Evolutionary conservation across 2,888 invertebrate species (phyloP), one percentile per base, ranked within the genome.

Genomic region (Latrodectus hesperus): DNA sequence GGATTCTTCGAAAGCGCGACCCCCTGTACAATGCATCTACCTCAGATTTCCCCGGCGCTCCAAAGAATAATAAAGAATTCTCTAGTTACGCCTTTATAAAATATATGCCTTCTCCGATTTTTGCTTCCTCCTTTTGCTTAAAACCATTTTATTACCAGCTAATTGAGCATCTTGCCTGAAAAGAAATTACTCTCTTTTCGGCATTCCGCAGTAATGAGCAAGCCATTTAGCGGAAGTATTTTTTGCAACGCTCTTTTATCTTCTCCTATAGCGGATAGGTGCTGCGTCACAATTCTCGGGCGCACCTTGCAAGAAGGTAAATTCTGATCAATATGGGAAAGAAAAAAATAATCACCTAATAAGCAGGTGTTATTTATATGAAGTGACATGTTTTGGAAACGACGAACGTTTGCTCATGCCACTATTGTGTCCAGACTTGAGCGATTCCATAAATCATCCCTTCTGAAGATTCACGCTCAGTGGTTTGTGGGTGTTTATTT

Each of bases 281-380:
- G 38, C 76, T 65, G 67, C n/a, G 11, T 10, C 38, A 55, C 64
- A 67, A 51, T 52, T 52, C 22, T 70, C 55, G 8, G 26, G 53
- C 49, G 72, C 84, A 78, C 84, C 84, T 78, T 73, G 72, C 17
- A 22, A 52, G 52, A 52, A 72, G 71, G 72, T 84, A 77, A 84
- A 65, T 49, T 64, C 9, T 65, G 55, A 77, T 77, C 84, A 73
- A 84, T 84, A 77, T 16, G 60, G 14, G 38, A 38, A 6, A 38
- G 4, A 16, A 60, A 60, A 60, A 84, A 84, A 77, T 72, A 77
- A 55, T 16, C 51, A 9, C n/a, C 53, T 77, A 72, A 77, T 77
- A 84, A 72, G 77, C 84, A 77, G 84, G 74, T 84, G 84, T 72
- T 77, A 84, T 84, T 84, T 84, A 77, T 84, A 78, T 72, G 49